These are phyloP conservation scores for Odocoileus hemionus DNA, from an alignment of 2,113 vertebrate genomes.

Conservation along the genomic window DNA sequence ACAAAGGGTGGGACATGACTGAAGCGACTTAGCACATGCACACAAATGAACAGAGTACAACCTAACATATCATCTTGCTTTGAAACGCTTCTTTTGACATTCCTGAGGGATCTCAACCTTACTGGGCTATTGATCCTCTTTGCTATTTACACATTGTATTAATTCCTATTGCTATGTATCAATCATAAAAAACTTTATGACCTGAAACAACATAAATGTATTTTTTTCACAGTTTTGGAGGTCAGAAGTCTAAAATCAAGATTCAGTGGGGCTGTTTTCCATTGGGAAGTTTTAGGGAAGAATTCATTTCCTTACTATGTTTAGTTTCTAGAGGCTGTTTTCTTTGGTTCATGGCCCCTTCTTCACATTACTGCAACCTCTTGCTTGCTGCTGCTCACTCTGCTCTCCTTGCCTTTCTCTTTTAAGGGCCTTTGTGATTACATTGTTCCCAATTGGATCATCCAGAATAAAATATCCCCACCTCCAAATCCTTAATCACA, in stretches of 20 bases:
- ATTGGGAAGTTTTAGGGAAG: not conserved
- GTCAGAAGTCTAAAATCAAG: not conserved
- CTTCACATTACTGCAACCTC: not conserved
- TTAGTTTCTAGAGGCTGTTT: not conserved
- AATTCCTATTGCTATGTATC: not conserved
- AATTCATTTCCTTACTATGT: not conserved
- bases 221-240: not conserved
- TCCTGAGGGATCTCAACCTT: not conserved
- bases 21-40: not conserved
- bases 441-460: not conserved
- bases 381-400: not conserved
- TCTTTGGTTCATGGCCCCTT: not conserved
- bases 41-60: not conserved
- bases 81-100: not conserved
- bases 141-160: not conserved
- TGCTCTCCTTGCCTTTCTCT: not conserved
- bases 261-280: not conserved
- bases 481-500: not conserved
- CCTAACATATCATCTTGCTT: not conserved
- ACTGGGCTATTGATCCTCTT: not conserved
- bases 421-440: not conserved
- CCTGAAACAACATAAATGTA: not conserved
- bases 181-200: not conserved
- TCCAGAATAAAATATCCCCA: not conserved
- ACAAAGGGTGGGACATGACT: not conserved